Base-by-base conservation (phyloP, 2,888 invertebrate species). In the Limulus polyphemus region DNA sequence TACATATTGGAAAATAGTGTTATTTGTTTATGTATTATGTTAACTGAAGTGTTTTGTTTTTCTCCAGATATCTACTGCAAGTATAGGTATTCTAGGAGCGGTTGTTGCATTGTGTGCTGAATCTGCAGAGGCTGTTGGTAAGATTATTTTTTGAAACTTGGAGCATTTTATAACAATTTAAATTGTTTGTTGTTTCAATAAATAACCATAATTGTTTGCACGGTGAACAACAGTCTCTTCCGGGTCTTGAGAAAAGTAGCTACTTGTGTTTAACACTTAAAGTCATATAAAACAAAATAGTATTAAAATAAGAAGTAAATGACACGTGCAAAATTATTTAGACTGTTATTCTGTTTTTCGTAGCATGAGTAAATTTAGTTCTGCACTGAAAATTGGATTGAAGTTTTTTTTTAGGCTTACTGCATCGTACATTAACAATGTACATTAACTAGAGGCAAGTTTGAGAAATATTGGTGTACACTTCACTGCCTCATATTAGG, bases 51-150 rank as follows among this genome's bases (percentile, higher is more conserved):
- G 47, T 55, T 60, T 13, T 54, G 60, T 65, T 50, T 57, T 58
- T 16, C 49, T 54, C 14, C 72, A 78, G 78, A 69, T 97, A 68
- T 79, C 90, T 57, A 97, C 97, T 0, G 94, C 95, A 3, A 82
- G 85, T 51, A 90, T 93, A 7, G 94, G 94, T 48, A 80, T 97
- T 58, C 77, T 92, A 49, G 97, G 97, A 0, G 90, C 94, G 16
- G 76, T 94, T 72, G 84, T 87, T 0, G 93, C 95, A 0, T 86
- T 95, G 48, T 70, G 71, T 48, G 74, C 75, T 47, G 77, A 91
- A 9, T 89, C 90, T 2, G 82, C 83, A 46, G 85, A 84, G 69
- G 84, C 85, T 56, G 82, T 90, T 68, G 90, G 90, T 88, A 60
- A 63, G 58, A 55, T 47, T 78, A 78, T 73, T 57, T 16, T 48